phyloP scores from a whole-genome alignment of 2,797 vertebrate genomes.

The Spea hammondii region DNA sequence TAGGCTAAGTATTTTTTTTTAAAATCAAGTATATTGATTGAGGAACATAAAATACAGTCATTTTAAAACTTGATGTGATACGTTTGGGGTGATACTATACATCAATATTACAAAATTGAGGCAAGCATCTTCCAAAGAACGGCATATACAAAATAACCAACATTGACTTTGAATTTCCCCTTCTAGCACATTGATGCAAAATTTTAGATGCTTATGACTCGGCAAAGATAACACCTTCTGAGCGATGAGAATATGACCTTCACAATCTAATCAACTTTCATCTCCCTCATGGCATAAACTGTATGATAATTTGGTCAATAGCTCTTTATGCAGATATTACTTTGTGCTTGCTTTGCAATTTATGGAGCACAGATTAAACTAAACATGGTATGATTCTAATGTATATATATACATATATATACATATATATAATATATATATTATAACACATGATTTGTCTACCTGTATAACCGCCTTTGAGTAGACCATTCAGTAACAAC shows the following conservation, averaged over 20 bases:
- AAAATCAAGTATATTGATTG: no score
- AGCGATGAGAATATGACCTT: neutral
- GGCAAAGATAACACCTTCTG: conserved; percentile 19
- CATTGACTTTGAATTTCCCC: conserved; percentile 9
- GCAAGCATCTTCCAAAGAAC: neutral
- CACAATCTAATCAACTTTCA: conserved; percentile 2
- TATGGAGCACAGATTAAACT: conserved; percentile 6
- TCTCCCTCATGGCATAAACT: conserved; percentile 2
- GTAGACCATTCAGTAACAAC: no score
- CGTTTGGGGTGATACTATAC: no score
- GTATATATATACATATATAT: no score
- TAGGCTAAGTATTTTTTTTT: no score
- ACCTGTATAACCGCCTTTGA: no score
- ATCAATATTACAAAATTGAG: no score
- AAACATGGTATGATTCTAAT: neutral
- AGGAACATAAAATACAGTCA: no score
- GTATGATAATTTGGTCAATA: conserved; percentile 16
- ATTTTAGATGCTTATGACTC: conserved; percentile 25
- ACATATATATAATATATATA: no score
- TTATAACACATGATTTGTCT: neutral
- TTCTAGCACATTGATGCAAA: conserved; percentile 14
- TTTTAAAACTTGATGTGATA: no score
- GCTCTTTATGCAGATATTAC: neutral
- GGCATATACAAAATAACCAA: neutral
- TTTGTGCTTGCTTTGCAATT: conserved; percentile 23